Percentiles rank a stretch among this genome's conserved stretches.
Conservation (phyloP, 2,888 invertebrate genomes). For the Deroplatys truncata region DNA sequence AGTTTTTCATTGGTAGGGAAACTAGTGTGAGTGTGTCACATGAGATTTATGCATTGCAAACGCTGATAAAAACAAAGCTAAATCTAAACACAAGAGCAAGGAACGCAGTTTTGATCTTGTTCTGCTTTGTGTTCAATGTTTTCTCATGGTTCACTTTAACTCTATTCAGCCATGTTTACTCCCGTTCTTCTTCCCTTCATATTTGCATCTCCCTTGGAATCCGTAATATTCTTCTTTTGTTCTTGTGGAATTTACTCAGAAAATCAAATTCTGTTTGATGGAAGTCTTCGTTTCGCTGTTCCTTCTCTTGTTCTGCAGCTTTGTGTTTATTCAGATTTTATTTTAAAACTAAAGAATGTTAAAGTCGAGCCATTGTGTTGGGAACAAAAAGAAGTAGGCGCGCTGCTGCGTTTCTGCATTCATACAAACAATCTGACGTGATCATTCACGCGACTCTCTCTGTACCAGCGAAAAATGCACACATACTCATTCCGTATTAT, state of each 20-base stretch:
- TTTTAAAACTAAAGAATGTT: background rate
- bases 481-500: too few species aligned
- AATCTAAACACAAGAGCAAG: too few species aligned
- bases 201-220: background rate
- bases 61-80: too few species aligned
- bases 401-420: background rate
- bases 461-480: too few species aligned
- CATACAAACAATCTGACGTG: background rate
- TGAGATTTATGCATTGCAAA: too few species aligned
- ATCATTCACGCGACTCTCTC: too few species aligned
- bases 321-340: background rate
- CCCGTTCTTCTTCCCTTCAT: background rate
- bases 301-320: background rate
- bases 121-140: background rate
- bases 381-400: background rate
- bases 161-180: background rate
- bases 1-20: too few species aligned
- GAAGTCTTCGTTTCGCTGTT: background rate
- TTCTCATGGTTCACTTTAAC: background rate
- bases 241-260: background rate
- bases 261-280: background rate
- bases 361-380: background rate
- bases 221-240: background rate
- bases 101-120: too few species aligned
- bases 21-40: too few species aligned